A percentile compares a stretch with the other conserved stretches of the same genome.
Conservation (phyloP, 2,888 invertebrate genomes). For the Plebejus argus region DNA sequence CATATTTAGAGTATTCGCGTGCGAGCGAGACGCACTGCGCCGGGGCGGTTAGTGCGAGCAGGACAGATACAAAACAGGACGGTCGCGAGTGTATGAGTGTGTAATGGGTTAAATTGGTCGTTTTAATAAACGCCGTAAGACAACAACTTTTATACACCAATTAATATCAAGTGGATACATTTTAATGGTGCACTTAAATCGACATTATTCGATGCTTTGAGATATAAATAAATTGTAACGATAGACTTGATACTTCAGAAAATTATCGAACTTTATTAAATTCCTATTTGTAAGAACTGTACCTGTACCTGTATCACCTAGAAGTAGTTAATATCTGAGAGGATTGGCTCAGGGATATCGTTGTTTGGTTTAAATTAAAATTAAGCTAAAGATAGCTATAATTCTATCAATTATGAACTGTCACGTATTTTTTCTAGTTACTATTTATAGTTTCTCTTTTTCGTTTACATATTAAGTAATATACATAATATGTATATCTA, state of each 20-base stretch:
- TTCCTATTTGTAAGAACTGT: not conserved
- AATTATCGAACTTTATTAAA: too few relatives aligned
- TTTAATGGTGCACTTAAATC: not conserved
- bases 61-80: conserved; percentile 69
- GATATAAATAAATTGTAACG: not conserved
- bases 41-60: conserved; percentile 49
- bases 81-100: conserved; percentile 75
- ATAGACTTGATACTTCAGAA: not conserved
- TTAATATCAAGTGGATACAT: conserved; percentile 16
- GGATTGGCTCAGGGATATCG: too few relatives aligned
- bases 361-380: too few relatives aligned
- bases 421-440: too few relatives aligned
- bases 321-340: too few relatives aligned
- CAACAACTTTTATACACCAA: conserved; percentile 17
- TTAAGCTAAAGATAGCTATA: too few relatives aligned
- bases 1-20: conserved; percentile 60
- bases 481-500: too few relatives aligned
- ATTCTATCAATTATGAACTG: too few relatives aligned
- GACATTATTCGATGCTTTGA: not conserved
- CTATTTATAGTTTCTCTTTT: too few relatives aligned
- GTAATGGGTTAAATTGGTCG: conserved; percentile 78
- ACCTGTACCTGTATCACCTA: not conserved
- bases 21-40: conserved; percentile 50
- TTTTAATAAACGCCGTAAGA: conserved; percentile 63
- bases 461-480: too few relatives aligned